A percentile compares a stretch with the other conserved stretches of the same genome.
Evolutionary conservation across 2,888 invertebrate species (phyloP).

Genomic region (Lomographa bimaculata): DNA sequence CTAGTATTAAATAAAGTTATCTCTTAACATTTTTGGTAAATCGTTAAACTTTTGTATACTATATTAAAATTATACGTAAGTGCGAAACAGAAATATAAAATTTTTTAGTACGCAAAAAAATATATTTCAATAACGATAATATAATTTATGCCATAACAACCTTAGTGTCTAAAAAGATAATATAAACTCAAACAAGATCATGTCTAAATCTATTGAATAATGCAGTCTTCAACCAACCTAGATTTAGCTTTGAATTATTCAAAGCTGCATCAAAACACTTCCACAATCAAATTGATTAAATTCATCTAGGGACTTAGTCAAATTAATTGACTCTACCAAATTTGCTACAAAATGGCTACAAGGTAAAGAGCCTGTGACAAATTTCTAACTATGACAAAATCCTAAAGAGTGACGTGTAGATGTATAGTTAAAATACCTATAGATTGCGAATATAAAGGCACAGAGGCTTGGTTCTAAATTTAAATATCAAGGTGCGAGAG

Average conservation of each 20-base stretch:
- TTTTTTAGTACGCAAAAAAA: too few relatives aligned
- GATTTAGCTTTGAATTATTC: slow-evolving; percentile 47
- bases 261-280: slow-evolving; percentile 37
- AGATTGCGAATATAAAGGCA: slow-evolving; percentile 57
- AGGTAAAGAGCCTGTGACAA: slow-evolving; percentile 31
- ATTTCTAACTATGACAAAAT: slow-evolving; percentile 2
- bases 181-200: slow-evolving; percentile 6
- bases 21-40: too few relatives aligned
- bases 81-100: too few relatives aligned
- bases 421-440: slow-evolving; percentile 13
- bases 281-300: slow-evolving; percentile 4
- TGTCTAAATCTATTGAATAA: slow-evolving; percentile 8
- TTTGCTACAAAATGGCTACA: too few relatives aligned
- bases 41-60: too few relatives aligned
- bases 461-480: slow-evolving; percentile 64
- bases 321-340: too few relatives aligned
- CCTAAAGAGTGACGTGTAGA: not conserved
- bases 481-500: slow-evolving; percentile 71
- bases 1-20: too few relatives aligned
- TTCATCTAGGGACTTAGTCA: too few relatives aligned
- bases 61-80: too few relatives aligned
- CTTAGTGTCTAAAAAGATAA: slow-evolving; percentile 1
- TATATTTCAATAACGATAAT: too few relatives aligned
- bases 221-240: slow-evolving; percentile 1
- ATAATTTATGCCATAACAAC: too few relatives aligned